Evolutionary conservation across 92 coral and sea anemone species (phyloP).

Genomic region (Paragorgia papillata): DNA sequence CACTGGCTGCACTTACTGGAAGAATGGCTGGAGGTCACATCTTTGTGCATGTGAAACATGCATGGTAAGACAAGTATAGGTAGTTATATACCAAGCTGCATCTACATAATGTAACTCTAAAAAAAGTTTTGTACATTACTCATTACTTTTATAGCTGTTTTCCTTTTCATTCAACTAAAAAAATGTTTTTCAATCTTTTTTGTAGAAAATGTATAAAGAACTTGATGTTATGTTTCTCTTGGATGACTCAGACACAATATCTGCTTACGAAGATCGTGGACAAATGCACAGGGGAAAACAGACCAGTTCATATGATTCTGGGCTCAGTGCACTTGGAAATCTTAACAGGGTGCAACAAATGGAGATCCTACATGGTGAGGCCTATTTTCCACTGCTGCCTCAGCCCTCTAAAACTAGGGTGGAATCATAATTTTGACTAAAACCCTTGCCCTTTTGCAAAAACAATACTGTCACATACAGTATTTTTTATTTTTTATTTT

Average conservation of each 20-base stretch:
- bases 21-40: constrained; percentile 82
- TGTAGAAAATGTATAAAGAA: constrained; percentile 67
- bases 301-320: constrained; percentile 84
- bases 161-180: no score
- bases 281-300: constrained; percentile 51
- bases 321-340: constrained; percentile 84
- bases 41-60: constrained; percentile 78
- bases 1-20: constrained; percentile 74
- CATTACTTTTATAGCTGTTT: no score
- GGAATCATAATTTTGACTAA: no score
- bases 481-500: no score
- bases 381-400: background rate
- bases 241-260: constrained; percentile 78
- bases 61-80: constrained; percentile 51
- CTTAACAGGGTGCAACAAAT: constrained; percentile 90
- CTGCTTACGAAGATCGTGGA: constrained; percentile 91
- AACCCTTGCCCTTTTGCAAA: no score
- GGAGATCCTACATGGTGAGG: constrained; percentile 86
- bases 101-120: no score
- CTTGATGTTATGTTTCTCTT: constrained; percentile 75
- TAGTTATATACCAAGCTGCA: no score
- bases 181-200: no score
- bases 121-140: no score
- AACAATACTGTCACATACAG: no score
- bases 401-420: no score